Conservation (phyloP, 2,113 vertebrate species). For the Pristiophorus japonicus region DNA sequence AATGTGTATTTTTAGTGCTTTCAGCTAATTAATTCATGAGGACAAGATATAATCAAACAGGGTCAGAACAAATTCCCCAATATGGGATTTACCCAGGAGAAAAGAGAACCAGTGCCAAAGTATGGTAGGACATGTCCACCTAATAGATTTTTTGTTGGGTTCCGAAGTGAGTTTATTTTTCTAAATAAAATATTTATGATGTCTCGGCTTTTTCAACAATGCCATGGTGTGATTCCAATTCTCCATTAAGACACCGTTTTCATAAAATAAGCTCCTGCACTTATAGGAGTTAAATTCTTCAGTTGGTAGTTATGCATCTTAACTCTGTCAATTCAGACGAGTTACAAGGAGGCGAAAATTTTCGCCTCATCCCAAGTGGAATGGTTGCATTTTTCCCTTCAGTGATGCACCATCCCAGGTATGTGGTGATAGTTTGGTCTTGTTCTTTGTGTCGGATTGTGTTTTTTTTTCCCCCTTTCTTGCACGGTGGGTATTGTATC, state of each 20-base stretch:
- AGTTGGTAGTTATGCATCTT: not conserved
- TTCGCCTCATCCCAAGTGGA: not conserved
- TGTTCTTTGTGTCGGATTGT: not conserved
- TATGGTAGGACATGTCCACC: too few species aligned
- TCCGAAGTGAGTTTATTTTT: too few species aligned
- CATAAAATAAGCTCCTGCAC: not conserved
- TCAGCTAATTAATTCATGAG: too few species aligned
- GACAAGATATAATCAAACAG: too few species aligned
- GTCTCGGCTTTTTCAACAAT: too few species aligned
- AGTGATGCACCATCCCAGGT: not conserved
- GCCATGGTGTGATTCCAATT: not conserved
- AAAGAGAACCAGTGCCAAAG: too few species aligned
- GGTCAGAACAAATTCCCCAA: too few species aligned
- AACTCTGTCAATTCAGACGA: not conserved
- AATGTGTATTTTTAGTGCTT: too few species aligned
- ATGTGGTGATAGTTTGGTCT: not conserved
- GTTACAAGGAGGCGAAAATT: not conserved
- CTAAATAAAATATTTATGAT: too few species aligned
- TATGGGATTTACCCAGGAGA: too few species aligned
- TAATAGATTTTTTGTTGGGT: too few species aligned
- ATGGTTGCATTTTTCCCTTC: not conserved
- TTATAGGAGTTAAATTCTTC: not conserved
- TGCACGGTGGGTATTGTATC: not conserved
- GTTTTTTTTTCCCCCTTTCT: not conserved
- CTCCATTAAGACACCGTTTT: too few species aligned